Evolutionary conservation across 2,888 invertebrate species (phyloP).

Genomic region (Rapana venosa): DNA sequence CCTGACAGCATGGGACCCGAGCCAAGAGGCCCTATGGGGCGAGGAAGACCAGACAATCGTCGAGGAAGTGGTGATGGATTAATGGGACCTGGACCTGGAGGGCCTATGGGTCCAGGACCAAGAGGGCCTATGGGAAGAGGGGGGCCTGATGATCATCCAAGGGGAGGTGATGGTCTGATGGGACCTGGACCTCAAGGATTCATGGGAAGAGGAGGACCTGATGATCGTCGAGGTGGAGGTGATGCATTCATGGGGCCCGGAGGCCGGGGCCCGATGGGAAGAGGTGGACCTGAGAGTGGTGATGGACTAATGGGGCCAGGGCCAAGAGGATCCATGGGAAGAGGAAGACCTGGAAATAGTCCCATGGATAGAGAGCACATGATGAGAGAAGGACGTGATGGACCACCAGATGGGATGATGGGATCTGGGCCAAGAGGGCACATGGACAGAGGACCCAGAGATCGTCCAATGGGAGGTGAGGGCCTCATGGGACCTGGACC

Average conservation of each 20-base stretch:
- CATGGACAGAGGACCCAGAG: neutral
- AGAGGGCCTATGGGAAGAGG: neutral
- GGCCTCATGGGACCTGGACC: slow-evolving; percentile 18
- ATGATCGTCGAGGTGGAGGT: neutral
- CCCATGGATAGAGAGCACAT: neutral
- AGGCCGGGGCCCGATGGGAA: neutral
- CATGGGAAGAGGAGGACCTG: slow-evolving; percentile 21
- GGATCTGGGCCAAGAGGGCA: slow-evolving; percentile 22
- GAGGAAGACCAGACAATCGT: slow-evolving; percentile 13
- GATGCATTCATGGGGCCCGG: neutral
- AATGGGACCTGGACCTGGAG: neutral
- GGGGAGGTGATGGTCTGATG: slow-evolving; percentile 5
- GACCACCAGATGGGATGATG: slow-evolving; percentile 10
- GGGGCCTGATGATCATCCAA: neutral
- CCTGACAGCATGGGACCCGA: neutral
- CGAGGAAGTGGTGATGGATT: neutral
- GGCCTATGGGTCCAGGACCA: neutral
- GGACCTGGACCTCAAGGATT: neutral
- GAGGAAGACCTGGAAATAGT: neutral
- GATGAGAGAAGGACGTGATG: neutral
- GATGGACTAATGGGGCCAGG: slow-evolving; percentile 24
- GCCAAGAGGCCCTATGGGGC: neutral
- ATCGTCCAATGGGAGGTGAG: slow-evolving; percentile 5
- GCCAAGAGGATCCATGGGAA: slow-evolving; percentile 5
- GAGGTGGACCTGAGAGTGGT: slow-evolving; percentile 3